These are phyloP conservation scores for Yponomeuta malinellus DNA, from an alignment of 2,888 invertebrate genomes.

Conservation along the genomic window DNA sequence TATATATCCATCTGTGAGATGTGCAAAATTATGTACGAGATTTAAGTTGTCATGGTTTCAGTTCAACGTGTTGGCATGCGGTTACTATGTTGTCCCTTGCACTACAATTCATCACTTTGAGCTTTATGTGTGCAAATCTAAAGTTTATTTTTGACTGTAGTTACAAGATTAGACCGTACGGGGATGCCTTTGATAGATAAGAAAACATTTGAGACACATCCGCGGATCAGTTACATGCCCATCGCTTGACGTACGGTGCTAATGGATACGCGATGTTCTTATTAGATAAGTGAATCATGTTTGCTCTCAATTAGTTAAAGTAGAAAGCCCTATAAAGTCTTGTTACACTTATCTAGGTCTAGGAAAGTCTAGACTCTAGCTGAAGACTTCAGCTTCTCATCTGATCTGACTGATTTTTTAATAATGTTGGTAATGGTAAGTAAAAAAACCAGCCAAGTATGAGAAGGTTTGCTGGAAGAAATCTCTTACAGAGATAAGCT, in stretches of 20 bases:
- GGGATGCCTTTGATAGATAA: conserved; percentile 62
- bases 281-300: background rate
- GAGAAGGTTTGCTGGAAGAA: too few species aligned
- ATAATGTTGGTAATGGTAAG: too few species aligned
- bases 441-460: too few species aligned
- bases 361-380: too few species aligned
- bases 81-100: conserved; percentile 23
- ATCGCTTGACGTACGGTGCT: background rate
- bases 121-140: background rate
- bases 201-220: conserved; percentile 19
- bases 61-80: conserved; percentile 45
- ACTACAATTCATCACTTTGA: background rate
- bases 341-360: background rate
- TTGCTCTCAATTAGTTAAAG: background rate
- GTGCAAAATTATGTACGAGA: conserved; percentile 46
- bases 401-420: too few species aligned
- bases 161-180: conserved; percentile 21
- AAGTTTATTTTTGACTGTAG: background rate
- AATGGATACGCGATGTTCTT: background rate
- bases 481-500: too few species aligned
- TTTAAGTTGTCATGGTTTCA: conserved; percentile 39
- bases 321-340: background rate
- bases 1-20: conserved; percentile 22
- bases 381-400: too few species aligned
- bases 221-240: conserved; percentile 13